Base-by-base conservation (phyloP, 2,797 vertebrate species). In the Limosa lapponica region DNA sequence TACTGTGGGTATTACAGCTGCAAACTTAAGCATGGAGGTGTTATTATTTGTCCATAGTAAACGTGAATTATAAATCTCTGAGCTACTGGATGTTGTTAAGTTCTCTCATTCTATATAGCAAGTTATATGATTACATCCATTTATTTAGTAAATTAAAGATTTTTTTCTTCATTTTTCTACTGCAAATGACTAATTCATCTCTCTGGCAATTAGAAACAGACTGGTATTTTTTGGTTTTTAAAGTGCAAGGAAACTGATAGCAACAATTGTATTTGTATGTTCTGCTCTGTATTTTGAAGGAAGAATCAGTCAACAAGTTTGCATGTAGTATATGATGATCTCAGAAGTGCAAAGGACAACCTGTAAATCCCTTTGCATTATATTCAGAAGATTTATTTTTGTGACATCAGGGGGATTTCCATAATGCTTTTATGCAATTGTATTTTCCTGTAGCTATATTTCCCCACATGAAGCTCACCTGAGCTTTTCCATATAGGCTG, bases 231-330 rank as follows among this genome's bases (percentile, higher is more conserved):
- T 28, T 43, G 49, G 73, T 86, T 46, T 37, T 74, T 78, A 7
- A 93, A 95, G 32, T 75, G 23, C 39, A 81, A 58, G 48, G 37
- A 85, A 92, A 62, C 16, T 15, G 22, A 37, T 51, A 90, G 14
- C 27, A 90, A 37, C 19, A 77, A 79, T 49, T 83, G 10, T 75
- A 64, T 17, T 20, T 78, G 20, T 89, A 57, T 34, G 71, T 81
- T 90, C 71, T 87, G 34, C 54, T 96, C 46, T 82, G 51, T 4
- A 2, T 90, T 94, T 67, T 27, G 44, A 82, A 89, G 82, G 54
- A 81, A 72, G 43, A 92, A 81, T 87, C 27, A 34, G 25, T 36
- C 77, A 92, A 87, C n/a, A 93, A 75, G 32, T 88, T 88, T 91
- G 78, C 27, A 85, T 30, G 30, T 12, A 57, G 5, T 32, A 9